Conservation (phyloP, 1,140 invertebrate genomes). For the Drosophila sproati region DNA sequence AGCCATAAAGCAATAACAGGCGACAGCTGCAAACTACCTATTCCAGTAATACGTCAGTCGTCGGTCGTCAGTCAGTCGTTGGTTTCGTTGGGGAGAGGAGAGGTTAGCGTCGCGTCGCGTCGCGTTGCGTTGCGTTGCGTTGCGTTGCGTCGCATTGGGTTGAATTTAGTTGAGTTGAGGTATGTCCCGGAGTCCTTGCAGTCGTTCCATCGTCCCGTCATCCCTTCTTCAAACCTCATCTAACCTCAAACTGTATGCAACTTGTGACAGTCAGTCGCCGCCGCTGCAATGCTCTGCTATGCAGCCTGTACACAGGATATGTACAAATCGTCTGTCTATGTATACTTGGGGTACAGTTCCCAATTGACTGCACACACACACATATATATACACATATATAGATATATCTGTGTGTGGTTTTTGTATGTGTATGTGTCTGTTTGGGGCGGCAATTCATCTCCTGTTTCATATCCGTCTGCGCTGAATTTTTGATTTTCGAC, state of each 20-base stretch:
- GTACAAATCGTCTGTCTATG: constrained; percentile 1
- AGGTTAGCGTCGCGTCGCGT: not conserved
- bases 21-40: constrained; percentile 74
- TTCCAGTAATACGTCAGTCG: constrained; percentile 26
- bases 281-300: constrained; percentile 20
- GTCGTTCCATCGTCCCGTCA: constrained; percentile 21
- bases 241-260: constrained; percentile 52
- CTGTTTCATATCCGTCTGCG: constrained; percentile 71
- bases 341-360: constrained; percentile 25
- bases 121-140: not conserved
- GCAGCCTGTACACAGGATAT: constrained; percentile 46
- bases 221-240: constrained; percentile 52
- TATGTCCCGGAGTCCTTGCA: constrained; percentile 20
- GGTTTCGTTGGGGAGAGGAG: not conserved
- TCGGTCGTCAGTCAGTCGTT: constrained; percentile 3
- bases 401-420: not conserved
- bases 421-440: not conserved
- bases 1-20: constrained; percentile 42
- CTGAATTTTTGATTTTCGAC: constrained; percentile 19
- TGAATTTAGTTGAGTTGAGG: constrained; percentile 9
- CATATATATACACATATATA: not conserved
- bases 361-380: not conserved
- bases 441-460: constrained; percentile 68
- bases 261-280: constrained; percentile 6
- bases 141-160: not conserved